Evolutionary conservation across 2,888 invertebrate species (phyloP).

Genomic region (Corbicula japonica): DNA sequence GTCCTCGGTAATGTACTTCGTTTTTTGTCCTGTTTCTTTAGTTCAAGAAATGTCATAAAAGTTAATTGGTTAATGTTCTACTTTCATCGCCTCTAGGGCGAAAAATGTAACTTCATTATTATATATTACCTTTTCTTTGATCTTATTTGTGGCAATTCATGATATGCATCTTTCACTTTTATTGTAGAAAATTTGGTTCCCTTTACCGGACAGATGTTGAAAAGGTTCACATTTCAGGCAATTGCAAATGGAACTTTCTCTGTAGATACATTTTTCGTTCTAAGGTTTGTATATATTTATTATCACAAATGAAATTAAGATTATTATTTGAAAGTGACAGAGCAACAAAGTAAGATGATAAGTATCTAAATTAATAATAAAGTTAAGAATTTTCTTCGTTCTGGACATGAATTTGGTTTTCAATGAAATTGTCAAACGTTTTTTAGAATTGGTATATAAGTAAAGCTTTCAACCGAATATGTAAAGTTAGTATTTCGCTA

Average conservation of each 20-base stretch:
- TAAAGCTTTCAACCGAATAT: no score
- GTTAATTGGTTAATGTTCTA: neutral
- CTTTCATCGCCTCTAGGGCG: neutral
- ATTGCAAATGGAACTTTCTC: constrained; percentile 82
- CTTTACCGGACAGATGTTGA: constrained; percentile 20
- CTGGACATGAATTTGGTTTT: no score
- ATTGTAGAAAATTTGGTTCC: constrained; percentile 47
- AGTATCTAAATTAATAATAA: no score
- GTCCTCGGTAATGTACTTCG: neutral
- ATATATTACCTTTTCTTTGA: neutral
- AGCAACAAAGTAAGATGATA: no score
- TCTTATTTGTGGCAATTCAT: neutral
- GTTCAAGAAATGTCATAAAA: neutral
- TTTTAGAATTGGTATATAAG: no score
- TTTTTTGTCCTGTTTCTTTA: neutral
- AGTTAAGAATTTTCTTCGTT: no score
- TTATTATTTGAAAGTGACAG: no score
- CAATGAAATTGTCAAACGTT: no score
- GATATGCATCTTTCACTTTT: neutral
- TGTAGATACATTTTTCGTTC: constrained; percentile 84
- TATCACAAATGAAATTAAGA: no score
- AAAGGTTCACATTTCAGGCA: constrained; percentile 75
- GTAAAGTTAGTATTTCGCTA: no score
- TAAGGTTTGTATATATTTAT: no score
- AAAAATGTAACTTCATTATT: neutral